Evolutionary conservation across 2,888 invertebrate species (phyloP).

Genomic region (Thumatha senex): DNA sequence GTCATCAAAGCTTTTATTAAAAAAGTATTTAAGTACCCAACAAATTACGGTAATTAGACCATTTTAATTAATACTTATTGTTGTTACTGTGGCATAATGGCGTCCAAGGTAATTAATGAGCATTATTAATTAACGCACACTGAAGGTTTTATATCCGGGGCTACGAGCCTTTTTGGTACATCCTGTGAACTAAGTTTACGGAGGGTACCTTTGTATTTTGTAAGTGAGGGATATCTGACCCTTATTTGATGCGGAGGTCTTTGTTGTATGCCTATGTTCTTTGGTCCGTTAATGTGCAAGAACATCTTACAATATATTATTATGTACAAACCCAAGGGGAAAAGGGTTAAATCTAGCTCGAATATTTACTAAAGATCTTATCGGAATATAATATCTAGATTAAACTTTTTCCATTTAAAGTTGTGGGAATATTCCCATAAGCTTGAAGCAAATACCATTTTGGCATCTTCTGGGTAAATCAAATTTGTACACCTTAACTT

Average conservation of each 20-base stretch:
- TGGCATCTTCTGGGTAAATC: too few species aligned
- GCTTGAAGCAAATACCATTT: too few species aligned
- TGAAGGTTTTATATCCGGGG: background rate
- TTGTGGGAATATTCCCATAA: too few species aligned
- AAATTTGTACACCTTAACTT: too few species aligned
- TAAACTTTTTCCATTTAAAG: too few species aligned
- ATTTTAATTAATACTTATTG: constrained; percentile 10
- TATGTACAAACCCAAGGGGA: background rate
- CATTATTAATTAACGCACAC: constrained; percentile 8
- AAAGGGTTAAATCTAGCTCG: too few species aligned
- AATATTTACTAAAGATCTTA: too few species aligned
- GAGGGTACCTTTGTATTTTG: constrained; percentile 9
- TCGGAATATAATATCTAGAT: too few species aligned
- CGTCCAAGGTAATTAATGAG: constrained; percentile 6
- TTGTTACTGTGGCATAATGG: constrained; percentile 3
- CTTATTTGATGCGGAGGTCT: constrained; percentile 11
- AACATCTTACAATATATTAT: background rate
- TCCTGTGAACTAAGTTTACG: too few species aligned
- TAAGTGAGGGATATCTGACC: constrained; percentile 17
- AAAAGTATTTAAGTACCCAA: background rate
- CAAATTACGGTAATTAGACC: constrained; percentile 3
- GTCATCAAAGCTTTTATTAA: constrained; percentile 1
- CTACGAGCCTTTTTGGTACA: background rate
- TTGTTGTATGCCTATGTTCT: constrained; percentile 13
- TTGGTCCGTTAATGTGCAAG: constrained; percentile 12